Evolutionary conservation across 2,113 vertebrate species (phyloP), one percentile per base, ranked within the genome.

Genomic region (Ctenodactylus gundi): DNA sequence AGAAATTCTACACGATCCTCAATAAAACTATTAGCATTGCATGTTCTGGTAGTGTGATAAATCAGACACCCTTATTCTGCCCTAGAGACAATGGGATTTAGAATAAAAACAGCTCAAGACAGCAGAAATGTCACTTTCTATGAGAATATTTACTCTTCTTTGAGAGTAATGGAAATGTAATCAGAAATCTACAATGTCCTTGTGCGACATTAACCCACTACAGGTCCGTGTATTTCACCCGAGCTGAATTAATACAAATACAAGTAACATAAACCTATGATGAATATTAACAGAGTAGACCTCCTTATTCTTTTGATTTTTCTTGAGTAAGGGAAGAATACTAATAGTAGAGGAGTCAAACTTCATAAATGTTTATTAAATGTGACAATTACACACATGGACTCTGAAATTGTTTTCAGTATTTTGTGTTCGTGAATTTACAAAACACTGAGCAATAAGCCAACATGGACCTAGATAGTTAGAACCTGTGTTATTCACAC

Each of bases 41-140:
- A 58, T 4, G 60, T 31, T 80, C 76, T 81, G 49, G 51, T 67
- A 20, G 46, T 80, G 29, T 73, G 67, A 93, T 72, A 84, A 85
- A 82, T 39, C 44, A 73, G 72, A 90, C 31, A 88, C 34, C 49
- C 4, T 41, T 62, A 67, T 39, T 88, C 62, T 92, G 81, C 64
- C 55, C 72, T 82, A 64, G 25, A 90, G 65, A 94, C 60, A 77
- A 82, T 9, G 77, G 58, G 49, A 53, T 87, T 93, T 82, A 85
- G 39, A 94, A 80, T 51, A 82, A 90, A 91, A 95, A 80, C 65
- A 46, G 34, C 27, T 62, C 29, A 29, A 82, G 76, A 49, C 34
- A 82, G 85, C 76, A 89, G 68, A 96, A 93, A 83, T 64, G 65
- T 92, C 90, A 85, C 7, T 72, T 49, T 94, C 15, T 18, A 4